Evolutionary conservation across 2,113 vertebrate genomes (phyloP).

Genomic region (Rhynchomys soricoides): DNA sequence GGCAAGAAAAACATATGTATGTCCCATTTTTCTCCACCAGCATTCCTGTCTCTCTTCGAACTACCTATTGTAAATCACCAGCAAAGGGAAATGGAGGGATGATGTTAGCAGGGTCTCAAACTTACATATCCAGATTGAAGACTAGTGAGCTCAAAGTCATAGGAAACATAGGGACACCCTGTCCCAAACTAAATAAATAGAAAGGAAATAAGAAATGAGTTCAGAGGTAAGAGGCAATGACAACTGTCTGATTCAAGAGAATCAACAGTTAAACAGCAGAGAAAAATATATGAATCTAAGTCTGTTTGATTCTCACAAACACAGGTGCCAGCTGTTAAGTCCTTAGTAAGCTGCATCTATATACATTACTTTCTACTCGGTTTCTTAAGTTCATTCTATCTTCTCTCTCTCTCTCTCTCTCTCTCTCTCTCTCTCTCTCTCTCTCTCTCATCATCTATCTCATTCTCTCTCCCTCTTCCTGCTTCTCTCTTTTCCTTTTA

Average conservation of each 20-base stretch:
- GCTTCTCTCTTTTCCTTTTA: not conserved
- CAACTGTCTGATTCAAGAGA: not conserved
- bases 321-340: not conserved
- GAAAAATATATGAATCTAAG: not conserved
- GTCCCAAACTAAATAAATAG: not conserved
- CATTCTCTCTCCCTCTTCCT: not conserved
- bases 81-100: not conserved
- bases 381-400: not conserved
- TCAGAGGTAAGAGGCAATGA: not conserved
- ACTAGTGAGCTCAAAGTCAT: no score
- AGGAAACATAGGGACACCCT: not conserved
- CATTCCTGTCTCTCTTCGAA: not conserved
- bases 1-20: not conserved
- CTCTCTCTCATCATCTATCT: not conserved
- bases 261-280: not conserved
- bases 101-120: not conserved
- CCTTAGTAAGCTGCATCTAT: not conserved
- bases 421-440: not conserved
- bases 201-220: not conserved
- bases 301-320: constrained; percentile 2
- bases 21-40: not conserved
- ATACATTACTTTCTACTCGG: not conserved
- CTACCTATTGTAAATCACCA: not conserved
- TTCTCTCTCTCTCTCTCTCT: not conserved
- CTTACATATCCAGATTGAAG: not conserved